Percentiles rank a stretch among this genome's conserved stretches.
These are phyloP conservation scores for Chitala chitala DNA, from an alignment of 2,113 vertebrate species.

Conservation along the genomic window DNA sequence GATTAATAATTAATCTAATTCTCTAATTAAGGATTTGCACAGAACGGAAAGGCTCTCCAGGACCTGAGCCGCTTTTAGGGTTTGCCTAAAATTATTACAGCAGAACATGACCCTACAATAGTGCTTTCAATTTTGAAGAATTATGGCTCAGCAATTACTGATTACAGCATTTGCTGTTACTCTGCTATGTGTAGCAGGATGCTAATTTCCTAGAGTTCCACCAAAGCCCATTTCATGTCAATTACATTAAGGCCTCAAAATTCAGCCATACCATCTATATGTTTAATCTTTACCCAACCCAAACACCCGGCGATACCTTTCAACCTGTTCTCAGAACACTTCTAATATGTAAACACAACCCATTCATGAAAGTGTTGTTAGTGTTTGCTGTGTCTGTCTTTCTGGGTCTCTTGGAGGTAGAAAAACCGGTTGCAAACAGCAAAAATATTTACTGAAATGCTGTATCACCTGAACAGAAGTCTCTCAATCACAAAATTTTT, in stretches of 20 bases:
- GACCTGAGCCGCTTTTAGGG: slow-evolving; percentile 9
- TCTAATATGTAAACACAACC: too few species aligned
- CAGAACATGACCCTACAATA: slow-evolving; percentile 19
- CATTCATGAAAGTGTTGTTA: too few species aligned
- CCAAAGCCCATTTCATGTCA: background rate
- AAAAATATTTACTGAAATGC: too few species aligned
- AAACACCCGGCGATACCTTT: too few species aligned
- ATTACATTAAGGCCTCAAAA: background rate
- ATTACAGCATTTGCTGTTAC: slow-evolving; percentile 10
- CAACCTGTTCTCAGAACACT: too few species aligned
- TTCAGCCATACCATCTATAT: background rate
- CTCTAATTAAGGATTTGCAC: slow-evolving; percentile 26
- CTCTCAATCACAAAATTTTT: too few species aligned
- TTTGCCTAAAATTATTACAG: background rate
- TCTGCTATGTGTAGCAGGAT: slow-evolving; percentile 12
- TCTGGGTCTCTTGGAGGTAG: too few species aligned
- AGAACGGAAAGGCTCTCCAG: slow-evolving; percentile 15
- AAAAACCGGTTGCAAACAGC: too few species aligned
- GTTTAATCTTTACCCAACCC: background rate
- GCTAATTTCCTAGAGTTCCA: slow-evolving; percentile 1
- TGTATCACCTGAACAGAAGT: too few species aligned
- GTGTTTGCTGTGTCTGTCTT: too few species aligned
- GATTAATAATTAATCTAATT: slow-evolving; percentile 27
- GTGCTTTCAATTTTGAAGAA: slow-evolving; percentile 16
- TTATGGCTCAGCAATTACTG: background rate